Percentiles rank a stretch among this genome's conserved stretches.
These are phyloP conservation scores for Ficedula albicollis DNA, from an alignment of 2,797 vertebrate genomes.

Conservation along the genomic window DNA sequence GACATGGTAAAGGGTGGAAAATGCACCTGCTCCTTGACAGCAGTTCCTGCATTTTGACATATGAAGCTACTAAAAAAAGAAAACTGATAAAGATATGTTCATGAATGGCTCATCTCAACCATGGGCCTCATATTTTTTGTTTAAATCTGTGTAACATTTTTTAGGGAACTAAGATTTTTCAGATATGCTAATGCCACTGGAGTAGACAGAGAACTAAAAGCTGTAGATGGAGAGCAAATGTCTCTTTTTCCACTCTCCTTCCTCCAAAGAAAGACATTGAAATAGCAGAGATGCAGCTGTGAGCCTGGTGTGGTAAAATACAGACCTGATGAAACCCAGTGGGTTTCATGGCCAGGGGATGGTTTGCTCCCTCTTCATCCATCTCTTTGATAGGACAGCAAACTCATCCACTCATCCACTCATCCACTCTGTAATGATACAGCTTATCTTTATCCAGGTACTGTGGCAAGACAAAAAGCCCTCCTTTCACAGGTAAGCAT, in stretches of 20 bases:
- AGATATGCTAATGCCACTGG: not conserved
- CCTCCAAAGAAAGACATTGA: not conserved
- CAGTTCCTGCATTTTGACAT: not conserved
- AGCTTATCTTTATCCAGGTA: not conserved
- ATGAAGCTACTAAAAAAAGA: not conserved
- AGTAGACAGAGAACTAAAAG: not conserved
- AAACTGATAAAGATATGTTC: not conserved
- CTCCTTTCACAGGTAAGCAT: not conserved
- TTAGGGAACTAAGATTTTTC: not conserved
- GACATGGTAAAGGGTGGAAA: rapidly evolving
- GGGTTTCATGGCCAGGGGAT: not conserved
- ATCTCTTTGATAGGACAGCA: not conserved
- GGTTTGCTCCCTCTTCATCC: not conserved
- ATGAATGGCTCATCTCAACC: not conserved
- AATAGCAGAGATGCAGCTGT: not conserved
- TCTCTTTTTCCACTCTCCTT: not conserved
- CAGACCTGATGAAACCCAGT: not conserved
- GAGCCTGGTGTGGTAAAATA: not conserved
- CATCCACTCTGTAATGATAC: not conserved
- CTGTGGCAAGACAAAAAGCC: not conserved
- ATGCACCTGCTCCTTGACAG: not conserved
- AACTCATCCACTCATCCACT: not conserved
- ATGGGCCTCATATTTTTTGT: not conserved
- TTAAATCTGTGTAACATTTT: not conserved
- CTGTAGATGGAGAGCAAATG: not conserved